Evolutionary conservation across 1,140 invertebrate species (phyloP), one percentile per base, ranked within the genome.

Genomic region (Stenopsyche tienmushanensis): DNA sequence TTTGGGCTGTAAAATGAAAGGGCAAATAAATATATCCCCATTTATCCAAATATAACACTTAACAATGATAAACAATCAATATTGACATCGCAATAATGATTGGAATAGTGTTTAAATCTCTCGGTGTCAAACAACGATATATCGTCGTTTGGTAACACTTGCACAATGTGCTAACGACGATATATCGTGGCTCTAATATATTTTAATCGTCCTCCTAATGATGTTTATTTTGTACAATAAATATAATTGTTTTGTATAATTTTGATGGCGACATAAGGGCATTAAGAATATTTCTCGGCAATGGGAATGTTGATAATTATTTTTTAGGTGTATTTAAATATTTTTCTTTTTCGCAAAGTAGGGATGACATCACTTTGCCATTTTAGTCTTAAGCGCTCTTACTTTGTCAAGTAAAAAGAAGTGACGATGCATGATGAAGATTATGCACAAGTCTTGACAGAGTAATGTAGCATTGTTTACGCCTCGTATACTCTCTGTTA

Each of bases 371-470:
- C 45, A 21, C 45, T 17, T 21, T 49, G 3, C 42, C 15, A 15
- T 15, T 15, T 15, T 5, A 8, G 5, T 5, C 9, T n/a, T 21
- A 9, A 9, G 20, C 45, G 15, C 24, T 45, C 15, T 49, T 18
- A 34, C n/a, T 34, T 34, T 34, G n/a, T n/a, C 20, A 29, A 54
- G n/a, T 17, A 34, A 54, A 34, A 34, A 34, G 25, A 54, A 54
- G 52, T 54, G 52, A 54, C 52, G 52, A 54, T 54, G 52, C 52
- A 54, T 54, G 52, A 54, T 54, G 39, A 54, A 29, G 52, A 54
- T 29, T 25, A 25, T 54, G 52, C 52, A 54, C 24, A 54, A 29
- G 52, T 54, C 39, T 54, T 54, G 52, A 54, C 52, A 54, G 52
- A 54, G 52, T 54, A 54, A 54, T 54, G 52, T 54, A 25, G 52